Percentiles rank a stretch among this genome's conserved stretches.
These are phyloP conservation scores for Tetranychus urticae DNA, from an alignment of 1,140 invertebrate genomes.

Conservation along the genomic window DNA sequence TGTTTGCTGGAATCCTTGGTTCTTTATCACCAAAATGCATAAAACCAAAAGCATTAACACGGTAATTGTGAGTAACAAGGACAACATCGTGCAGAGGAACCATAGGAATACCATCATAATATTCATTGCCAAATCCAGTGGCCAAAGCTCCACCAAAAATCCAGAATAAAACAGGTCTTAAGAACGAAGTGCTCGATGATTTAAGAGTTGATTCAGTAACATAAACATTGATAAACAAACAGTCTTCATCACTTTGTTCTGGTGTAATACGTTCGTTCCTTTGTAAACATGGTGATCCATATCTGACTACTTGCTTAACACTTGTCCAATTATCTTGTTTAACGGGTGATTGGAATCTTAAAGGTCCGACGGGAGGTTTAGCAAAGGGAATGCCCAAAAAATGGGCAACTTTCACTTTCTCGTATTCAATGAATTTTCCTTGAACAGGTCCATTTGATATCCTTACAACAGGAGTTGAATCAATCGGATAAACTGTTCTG, in stretches of 20 bases:
- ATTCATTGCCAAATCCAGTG: background rate
- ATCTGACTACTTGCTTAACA: background rate
- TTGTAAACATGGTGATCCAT: background rate
- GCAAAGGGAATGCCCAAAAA: background rate
- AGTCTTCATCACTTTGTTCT: background rate
- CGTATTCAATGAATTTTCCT: too few species aligned
- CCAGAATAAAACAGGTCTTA: background rate
- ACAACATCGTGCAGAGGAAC: conserved; percentile 70
- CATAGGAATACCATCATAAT: too few species aligned
- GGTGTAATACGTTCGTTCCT: background rate
- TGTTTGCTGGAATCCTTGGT: conserved; percentile 20
- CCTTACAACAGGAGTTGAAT: too few species aligned
- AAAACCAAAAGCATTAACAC: conserved; percentile 42
- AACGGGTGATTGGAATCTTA: background rate
- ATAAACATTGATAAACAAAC: background rate
- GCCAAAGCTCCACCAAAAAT: background rate
- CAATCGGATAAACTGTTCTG: too few species aligned
- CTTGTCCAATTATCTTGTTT: background rate
- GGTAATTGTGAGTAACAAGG: conserved; percentile 79
- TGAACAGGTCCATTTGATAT: too few species aligned
- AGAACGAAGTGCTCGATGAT: background rate
- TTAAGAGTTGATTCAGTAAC: background rate
- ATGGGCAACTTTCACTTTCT: background rate
- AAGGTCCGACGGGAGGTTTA: background rate
- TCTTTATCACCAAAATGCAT: background rate